These are phyloP conservation scores for Dynastes hyllus DNA, from an alignment of 2,888 invertebrate species.

Conservation along the genomic window DNA sequence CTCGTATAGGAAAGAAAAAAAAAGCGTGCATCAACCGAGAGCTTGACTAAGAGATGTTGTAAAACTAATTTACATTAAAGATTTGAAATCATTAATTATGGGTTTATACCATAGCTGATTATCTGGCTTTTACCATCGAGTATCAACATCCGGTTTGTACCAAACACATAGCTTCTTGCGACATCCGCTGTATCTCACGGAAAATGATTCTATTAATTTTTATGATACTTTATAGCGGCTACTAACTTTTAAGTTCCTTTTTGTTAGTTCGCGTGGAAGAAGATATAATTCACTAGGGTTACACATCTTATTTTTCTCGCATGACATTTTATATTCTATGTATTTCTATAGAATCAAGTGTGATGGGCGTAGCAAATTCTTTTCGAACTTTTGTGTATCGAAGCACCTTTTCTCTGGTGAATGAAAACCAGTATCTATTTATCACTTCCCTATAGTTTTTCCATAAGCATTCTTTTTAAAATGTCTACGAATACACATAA, in stretches of 20 bases:
- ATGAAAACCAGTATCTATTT: conserved; percentile 21
- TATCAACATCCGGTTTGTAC: conserved; percentile 42
- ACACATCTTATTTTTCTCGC: background rate
- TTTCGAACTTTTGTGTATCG: background rate
- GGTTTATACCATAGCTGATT: conserved; percentile 39
- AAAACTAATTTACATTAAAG: conserved; percentile 45
- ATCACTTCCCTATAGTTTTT: background rate
- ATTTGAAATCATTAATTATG: conserved; percentile 48
- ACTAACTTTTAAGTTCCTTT: background rate
- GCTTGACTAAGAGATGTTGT: conserved; percentile 5
- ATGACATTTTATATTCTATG: background rate
- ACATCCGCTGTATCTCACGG: conserved; percentile 10
- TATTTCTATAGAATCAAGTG: background rate
- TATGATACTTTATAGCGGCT: background rate
- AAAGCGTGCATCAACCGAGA: background rate
- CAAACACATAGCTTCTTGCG: conserved; percentile 16
- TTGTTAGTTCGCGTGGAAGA: background rate
- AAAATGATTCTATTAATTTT: conserved; percentile 30
- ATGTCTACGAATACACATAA: too few relatives aligned
- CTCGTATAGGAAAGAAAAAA: background rate
- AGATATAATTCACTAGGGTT: background rate
- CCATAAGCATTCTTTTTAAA: too few relatives aligned
- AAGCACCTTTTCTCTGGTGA: background rate
- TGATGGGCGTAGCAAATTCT: background rate
- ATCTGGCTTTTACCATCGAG: conserved; percentile 45